These are phyloP conservation scores for Kryptolebias marmoratus DNA, from an alignment of 2,113 vertebrate genomes.

Conservation along the genomic window DNA sequence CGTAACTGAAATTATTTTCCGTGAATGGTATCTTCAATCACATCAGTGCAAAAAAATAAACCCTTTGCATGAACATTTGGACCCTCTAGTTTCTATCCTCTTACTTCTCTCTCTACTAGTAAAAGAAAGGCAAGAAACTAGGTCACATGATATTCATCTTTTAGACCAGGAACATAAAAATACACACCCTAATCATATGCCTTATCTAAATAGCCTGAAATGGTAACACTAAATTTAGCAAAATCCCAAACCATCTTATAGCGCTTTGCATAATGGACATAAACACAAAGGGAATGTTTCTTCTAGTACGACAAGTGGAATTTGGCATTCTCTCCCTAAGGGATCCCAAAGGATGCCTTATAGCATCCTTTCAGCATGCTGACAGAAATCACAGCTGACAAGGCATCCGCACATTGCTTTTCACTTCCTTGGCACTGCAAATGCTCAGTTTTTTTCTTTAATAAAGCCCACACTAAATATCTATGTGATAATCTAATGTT, in stretches of 20 bases:
- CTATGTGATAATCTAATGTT: constrained; percentile 40
- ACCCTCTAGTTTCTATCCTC: not conserved
- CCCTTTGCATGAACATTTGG: not conserved
- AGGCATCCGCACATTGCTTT: constrained; percentile 35
- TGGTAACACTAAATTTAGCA: constrained; percentile 23
- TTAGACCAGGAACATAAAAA: constrained; percentile 37
- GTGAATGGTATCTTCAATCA: too few relatives aligned
- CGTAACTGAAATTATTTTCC: too few relatives aligned
- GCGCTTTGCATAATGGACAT: constrained; percentile 58
- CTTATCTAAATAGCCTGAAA: constrained; percentile 26
- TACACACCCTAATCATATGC: constrained; percentile 9
- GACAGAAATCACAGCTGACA: constrained; percentile 74
- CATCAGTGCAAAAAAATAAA: too few relatives aligned
- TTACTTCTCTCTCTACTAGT: not conserved
- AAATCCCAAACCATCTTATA: constrained; percentile 35
- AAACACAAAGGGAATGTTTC: constrained; percentile 72
- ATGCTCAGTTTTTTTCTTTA: constrained; percentile 28
- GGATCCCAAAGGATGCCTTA: constrained; percentile 57
- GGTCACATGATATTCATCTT: constrained; percentile 49
- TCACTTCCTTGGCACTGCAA: constrained; percentile 50
- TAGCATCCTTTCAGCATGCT: constrained; percentile 54
- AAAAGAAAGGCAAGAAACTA: constrained; percentile 11
- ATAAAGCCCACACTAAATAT: constrained; percentile 8
- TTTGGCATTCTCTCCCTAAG: constrained; percentile 59
- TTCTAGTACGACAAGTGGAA: constrained; percentile 65